A percentile compares a stretch with the other conserved stretches of the same genome.
Conservation (phyloP, 2,113 vertebrate genomes). For the Ascaphus truei region DNA sequence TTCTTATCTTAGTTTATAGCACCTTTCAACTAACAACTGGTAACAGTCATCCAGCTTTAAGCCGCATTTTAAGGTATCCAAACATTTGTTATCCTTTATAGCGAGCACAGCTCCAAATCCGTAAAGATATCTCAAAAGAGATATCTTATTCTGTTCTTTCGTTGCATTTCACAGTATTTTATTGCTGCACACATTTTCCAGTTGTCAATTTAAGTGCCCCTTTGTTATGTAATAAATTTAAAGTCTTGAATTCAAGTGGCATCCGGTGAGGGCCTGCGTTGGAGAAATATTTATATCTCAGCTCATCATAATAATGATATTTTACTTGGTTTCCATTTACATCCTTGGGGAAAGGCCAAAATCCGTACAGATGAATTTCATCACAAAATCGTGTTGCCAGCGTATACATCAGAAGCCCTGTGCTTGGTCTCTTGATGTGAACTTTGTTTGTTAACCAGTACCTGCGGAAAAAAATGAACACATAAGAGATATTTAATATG, state of each 20-base stretch:
- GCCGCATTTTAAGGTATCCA: neutral
- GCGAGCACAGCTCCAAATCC: neutral
- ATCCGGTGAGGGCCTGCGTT: slow-evolving; percentile 80
- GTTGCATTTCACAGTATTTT: slow-evolving; percentile 47
- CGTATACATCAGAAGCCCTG: slow-evolving; percentile 85
- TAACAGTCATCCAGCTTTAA: neutral
- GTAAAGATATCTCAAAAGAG: slow-evolving; percentile 16
- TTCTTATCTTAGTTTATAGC: slow-evolving; percentile 44
- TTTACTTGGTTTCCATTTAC: slow-evolving; percentile 74
- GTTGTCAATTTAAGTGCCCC: slow-evolving; percentile 84
- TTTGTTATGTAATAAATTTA: slow-evolving; percentile 73
- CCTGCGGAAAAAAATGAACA: slow-evolving; percentile 54
- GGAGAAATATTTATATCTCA: slow-evolving; percentile 86
- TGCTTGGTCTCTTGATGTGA: slow-evolving; percentile 84
- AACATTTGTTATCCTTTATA: neutral
- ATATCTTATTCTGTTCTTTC: slow-evolving; percentile 40
- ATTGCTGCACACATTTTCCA: slow-evolving; percentile 71
- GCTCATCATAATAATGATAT: slow-evolving; percentile 85
- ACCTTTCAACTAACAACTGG: slow-evolving; percentile 51
- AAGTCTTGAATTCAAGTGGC: slow-evolving; percentile 82
- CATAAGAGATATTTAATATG: slow-evolving; percentile 35
- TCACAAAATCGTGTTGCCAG: slow-evolving; percentile 84
- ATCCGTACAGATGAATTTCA: slow-evolving; percentile 85
- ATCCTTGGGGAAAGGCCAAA: slow-evolving; percentile 87
- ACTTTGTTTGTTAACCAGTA: slow-evolving; percentile 88